Conservation (phyloP, 1,140 invertebrate species). For the Drosophila prosaltans region DNA sequence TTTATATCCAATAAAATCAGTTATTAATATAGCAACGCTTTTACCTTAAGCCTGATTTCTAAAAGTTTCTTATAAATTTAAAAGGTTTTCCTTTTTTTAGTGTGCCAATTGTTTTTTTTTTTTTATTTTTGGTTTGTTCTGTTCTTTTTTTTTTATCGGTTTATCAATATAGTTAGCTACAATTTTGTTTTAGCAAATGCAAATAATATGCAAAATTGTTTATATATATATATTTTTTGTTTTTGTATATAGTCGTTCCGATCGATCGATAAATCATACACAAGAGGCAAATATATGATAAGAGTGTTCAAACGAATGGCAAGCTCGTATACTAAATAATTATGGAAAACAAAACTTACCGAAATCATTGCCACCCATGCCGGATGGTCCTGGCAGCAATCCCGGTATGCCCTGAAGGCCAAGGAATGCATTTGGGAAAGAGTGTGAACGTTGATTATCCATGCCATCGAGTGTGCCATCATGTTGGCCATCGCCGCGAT, state of each 20-base stretch:
- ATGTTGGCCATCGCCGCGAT: conserved; percentile 85
- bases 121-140: background rate
- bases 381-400: conserved; percentile 92
- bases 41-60: background rate
- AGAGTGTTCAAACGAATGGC: conserved; percentile 51
- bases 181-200: conserved; percentile 57
- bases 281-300: conserved; percentile 70
- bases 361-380: conserved; percentile 90
- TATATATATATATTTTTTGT: background rate
- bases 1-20: too few species aligned
- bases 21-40: too few species aligned
- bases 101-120: conserved; percentile 46
- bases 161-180: conserved; percentile 74
- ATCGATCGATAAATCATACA: conserved; percentile 66
- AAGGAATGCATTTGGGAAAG: conserved; percentile 88
- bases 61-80: background rate
- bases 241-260: conserved; percentile 23
- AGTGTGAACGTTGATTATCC: conserved; percentile 86
- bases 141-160: conserved; percentile 44
- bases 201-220: conserved; percentile 66
- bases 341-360: conserved; percentile 86
- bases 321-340: conserved; percentile 33
- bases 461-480: conserved; percentile 76
- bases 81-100: conserved; percentile 42
- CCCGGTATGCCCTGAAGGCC: conserved; percentile 89